Conservation (phyloP, 2,797 vertebrate species). For the Sebastes diploproa region DNA sequence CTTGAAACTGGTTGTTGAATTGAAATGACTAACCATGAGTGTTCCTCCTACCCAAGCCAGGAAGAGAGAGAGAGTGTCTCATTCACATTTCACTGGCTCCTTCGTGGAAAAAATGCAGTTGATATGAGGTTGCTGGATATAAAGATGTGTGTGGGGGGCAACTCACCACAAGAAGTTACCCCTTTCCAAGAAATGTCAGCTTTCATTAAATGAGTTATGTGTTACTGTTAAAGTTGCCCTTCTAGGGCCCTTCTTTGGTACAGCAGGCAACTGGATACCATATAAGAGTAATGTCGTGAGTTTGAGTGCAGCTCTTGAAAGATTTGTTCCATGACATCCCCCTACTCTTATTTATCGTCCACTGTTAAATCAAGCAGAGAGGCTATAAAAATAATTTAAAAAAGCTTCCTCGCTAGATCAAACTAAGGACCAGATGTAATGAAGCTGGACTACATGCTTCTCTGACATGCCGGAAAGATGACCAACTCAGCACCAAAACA, state of each 20-base stretch:
- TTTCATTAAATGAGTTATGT: slow-evolving; percentile 54
- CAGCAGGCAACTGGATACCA: slow-evolving; percentile 30
- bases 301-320: slow-evolving; percentile 18
- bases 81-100: slow-evolving; percentile 35
- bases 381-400: slow-evolving; percentile 43
- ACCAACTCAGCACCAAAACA: slow-evolving; percentile 26
- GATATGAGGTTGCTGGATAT: slow-evolving; percentile 51
- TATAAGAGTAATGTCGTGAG: slow-evolving; percentile 36
- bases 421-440: slow-evolving; percentile 56
- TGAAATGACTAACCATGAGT: slow-evolving; percentile 5
- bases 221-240: slow-evolving; percentile 44
- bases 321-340: slow-evolving; percentile 44
- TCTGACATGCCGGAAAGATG: slow-evolving; percentile 21
- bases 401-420: slow-evolving; percentile 35
- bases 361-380: slow-evolving; percentile 52
- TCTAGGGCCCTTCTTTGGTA: slow-evolving; percentile 21
- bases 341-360: slow-evolving; percentile 45
- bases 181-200: slow-evolving; percentile 55
- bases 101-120: slow-evolving; percentile 50
- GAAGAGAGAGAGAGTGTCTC: slow-evolving; percentile 8
- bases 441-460: slow-evolving; percentile 31
- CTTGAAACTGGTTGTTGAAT: slow-evolving; percentile 21
- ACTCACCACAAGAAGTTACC: slow-evolving; percentile 46
- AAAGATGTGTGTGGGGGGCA: slow-evolving; percentile 38
- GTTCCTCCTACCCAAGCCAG: not conserved